These are phyloP conservation scores for Sminthurinus aureus DNA, from an alignment of 2,888 invertebrate genomes.

Conservation along the genomic window DNA sequence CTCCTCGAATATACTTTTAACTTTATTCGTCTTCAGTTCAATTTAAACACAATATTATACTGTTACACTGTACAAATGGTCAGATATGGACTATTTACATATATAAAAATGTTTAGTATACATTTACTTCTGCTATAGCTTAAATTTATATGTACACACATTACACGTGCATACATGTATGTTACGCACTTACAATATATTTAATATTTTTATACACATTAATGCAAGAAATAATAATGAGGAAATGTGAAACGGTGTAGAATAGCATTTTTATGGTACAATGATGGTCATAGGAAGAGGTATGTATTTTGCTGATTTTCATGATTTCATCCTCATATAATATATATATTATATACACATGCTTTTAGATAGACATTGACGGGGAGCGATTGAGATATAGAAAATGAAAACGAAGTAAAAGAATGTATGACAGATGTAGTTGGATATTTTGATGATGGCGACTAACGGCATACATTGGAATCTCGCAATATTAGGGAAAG, in stretches of 20 bases:
- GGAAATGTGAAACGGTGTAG: background rate
- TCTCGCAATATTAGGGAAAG: conserved; percentile 36
- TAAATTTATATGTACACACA: background rate
- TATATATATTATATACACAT: background rate
- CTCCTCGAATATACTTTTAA: too few relatives aligned
- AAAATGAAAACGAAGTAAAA: conserved; percentile 16
- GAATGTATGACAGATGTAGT: conserved; percentile 36
- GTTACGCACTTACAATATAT: background rate
- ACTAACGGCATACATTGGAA: conserved; percentile 24
- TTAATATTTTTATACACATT: background rate
- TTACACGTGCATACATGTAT: background rate
- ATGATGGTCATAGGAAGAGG: too few relatives aligned
- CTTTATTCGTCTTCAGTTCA: too few relatives aligned
- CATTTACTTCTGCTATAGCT: too few relatives aligned
- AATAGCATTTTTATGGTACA: too few relatives aligned
- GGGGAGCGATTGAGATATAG: background rate
- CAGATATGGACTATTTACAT: background rate
- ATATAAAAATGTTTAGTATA: background rate
- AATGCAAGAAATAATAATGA: background rate
- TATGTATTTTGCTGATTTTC: too few relatives aligned
- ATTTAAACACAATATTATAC: too few relatives aligned
- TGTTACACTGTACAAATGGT: too few relatives aligned
- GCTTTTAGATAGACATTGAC: background rate
- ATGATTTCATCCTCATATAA: background rate
- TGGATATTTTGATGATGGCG: conserved; percentile 20